Evolutionary conservation across 92 coral and sea anemone genomes (phyloP).

Genomic region (Zoanthus solanderi): DNA sequence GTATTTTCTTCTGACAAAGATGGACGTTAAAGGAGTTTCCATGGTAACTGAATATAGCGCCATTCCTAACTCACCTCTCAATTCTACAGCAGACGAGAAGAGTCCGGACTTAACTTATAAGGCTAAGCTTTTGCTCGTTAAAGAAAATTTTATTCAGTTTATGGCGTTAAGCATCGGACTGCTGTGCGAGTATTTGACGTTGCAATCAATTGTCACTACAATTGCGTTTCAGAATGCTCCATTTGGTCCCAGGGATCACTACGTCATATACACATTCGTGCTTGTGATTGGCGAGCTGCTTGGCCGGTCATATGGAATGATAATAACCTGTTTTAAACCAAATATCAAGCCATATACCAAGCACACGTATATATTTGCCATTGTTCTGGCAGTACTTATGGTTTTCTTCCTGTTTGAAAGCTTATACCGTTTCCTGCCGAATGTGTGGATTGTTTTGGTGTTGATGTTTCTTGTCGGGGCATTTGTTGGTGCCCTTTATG

Average conservation of each 20-base stretch:
- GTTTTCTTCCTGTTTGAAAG: constrained; percentile 61
- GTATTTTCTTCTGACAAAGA: constrained; percentile 54
- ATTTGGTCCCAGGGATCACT: constrained; percentile 76
- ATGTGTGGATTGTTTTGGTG: constrained; percentile 66
- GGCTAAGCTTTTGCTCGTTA: constrained; percentile 49
- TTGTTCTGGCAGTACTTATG: constrained; percentile 51
- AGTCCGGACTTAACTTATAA: constrained; percentile 43
- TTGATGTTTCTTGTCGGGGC: constrained; percentile 65
- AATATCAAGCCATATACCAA: constrained; percentile 43
- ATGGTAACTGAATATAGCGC: not conserved
- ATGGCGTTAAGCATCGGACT: constrained; percentile 63
- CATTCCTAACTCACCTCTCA: constrained; percentile 48
- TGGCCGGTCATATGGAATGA: constrained; percentile 71
- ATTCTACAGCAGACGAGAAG: not conserved
- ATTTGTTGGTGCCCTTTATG: constrained; percentile 74
- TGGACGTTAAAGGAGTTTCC: not conserved
- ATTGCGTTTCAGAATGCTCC: constrained; percentile 70
- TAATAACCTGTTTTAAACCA: constrained; percentile 33
- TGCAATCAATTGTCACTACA: constrained; percentile 76
- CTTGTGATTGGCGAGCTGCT: constrained; percentile 75
- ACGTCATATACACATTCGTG: constrained; percentile 68
- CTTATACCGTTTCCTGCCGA: constrained; percentile 73
- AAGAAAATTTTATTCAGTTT: constrained; percentile 41
- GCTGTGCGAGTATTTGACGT: constrained; percentile 67
- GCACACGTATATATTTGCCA: constrained; percentile 76